Conservation (phyloP, 2,888 invertebrate species). For the Coelopa pilipes region DNA sequence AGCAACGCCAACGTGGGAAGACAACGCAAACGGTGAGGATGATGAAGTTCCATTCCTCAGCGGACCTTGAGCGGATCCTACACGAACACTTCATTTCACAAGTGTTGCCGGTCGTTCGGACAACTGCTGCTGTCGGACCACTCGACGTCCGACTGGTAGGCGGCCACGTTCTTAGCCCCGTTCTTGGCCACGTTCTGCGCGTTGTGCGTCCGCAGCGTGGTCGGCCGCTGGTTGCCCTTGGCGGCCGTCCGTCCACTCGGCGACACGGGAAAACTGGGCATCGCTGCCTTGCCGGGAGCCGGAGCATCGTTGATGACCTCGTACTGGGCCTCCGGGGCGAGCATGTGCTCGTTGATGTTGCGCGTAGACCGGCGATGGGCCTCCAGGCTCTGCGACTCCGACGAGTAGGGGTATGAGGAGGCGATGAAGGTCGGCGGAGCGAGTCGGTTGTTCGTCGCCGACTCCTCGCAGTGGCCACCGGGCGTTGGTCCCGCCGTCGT, state of each 20-base stretch:
- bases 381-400: conserved; percentile 66
- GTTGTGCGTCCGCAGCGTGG: conserved; percentile 34
- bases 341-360: conserved; percentile 60
- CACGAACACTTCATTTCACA: conserved; percentile 67
- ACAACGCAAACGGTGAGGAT: too few species aligned
- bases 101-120: conserved; percentile 51
- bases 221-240: conserved; percentile 33
- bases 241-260: neutral
- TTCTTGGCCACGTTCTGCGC: conserved; percentile 43
- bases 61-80: conserved; percentile 46
- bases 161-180: conserved; percentile 41
- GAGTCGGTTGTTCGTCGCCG: conserved; percentile 14
- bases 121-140: conserved; percentile 55
- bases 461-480: too few species aligned
- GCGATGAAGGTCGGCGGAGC: conserved; percentile 60
- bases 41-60: too few species aligned
- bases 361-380: conserved; percentile 66
- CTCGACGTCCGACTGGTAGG: conserved; percentile 56
- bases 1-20: too few species aligned
- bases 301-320: conserved; percentile 67
- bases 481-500: neutral
- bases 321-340: conserved; percentile 74
- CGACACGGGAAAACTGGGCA: neutral
- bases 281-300: conserved; percentile 1
- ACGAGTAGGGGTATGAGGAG: conserved; percentile 64